Conservation (phyloP, 2,797 vertebrate species). For the Etheostoma perlongum region DNA sequence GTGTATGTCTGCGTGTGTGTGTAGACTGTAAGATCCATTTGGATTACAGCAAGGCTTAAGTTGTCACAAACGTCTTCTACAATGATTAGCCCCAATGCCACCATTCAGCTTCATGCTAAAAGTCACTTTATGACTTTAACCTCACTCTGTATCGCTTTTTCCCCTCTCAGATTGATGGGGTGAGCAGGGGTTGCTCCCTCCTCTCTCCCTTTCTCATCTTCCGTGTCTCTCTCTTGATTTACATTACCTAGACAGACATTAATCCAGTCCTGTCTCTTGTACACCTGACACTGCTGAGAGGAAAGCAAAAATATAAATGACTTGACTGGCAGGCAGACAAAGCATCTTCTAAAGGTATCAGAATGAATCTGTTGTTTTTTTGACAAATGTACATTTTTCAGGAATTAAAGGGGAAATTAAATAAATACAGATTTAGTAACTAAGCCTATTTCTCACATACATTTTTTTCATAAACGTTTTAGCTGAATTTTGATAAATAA, state of each 20-base stretch:
- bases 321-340: background rate
- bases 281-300: conserved; percentile 25
- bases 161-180: conserved; percentile 19
- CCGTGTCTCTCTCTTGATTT: conserved; percentile 31
- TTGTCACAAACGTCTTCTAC: conserved; percentile 44
- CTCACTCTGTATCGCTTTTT: conserved; percentile 6
- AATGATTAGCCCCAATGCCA: conserved; percentile 48
- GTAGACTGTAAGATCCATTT: conserved; percentile 16
- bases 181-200: background rate
- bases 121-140: conserved; percentile 44
- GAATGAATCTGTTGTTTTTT: too few species aligned
- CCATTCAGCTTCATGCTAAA: conserved; percentile 33
- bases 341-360: background rate
- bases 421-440: too few species aligned
- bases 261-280: conserved; percentile 33
- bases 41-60: conserved; percentile 37
- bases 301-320: conserved; percentile 18
- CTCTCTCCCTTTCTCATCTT: conserved; percentile 19
- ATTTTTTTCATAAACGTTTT: too few species aligned
- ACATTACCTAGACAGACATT: conserved; percentile 35
- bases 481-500: too few species aligned
- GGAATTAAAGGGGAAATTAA: background rate
- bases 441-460: too few species aligned
- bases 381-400: background rate
- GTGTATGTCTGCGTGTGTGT: conserved; percentile 22